Percentiles rank a stretch among this genome's conserved stretches.
Conservation (phyloP, 2,113 vertebrate species). For the Carassius carassius region DNA sequence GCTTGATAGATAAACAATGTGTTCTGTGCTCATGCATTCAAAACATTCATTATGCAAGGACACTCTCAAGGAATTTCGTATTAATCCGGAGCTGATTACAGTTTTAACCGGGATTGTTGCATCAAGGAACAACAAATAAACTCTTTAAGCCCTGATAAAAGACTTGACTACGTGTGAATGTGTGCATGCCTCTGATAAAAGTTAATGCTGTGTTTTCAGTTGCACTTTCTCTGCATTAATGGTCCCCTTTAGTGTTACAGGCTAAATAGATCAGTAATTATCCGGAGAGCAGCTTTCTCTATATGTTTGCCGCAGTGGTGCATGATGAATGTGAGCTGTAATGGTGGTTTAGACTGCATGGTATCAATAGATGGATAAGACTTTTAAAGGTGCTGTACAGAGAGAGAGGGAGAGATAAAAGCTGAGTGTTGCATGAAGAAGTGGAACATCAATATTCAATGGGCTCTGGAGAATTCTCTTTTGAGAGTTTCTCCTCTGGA, state of each 20-base stretch:
- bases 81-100: slow-evolving; percentile 21
- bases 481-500: slow-evolving; percentile 41
- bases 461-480: slow-evolving; percentile 48
- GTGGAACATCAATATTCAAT: slow-evolving; percentile 66
- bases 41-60: slow-evolving; percentile 13
- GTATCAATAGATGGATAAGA: slow-evolving; percentile 14
- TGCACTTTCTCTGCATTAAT: neutral
- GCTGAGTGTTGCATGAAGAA: slow-evolving; percentile 51
- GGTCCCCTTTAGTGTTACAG: neutral
- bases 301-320: neutral
- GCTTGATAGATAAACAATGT: slow-evolving; percentile 17
- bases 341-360: neutral
- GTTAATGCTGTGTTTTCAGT: neutral
- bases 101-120: neutral
- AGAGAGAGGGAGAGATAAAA: slow-evolving; percentile 52
- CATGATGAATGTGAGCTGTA: neutral
- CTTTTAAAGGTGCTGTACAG: slow-evolving; percentile 28
- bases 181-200: slow-evolving; percentile 5
- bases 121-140: slow-evolving; percentile 4
- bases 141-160: neutral
- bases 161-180: neutral
- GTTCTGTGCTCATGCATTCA: neutral
- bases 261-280: slow-evolving; percentile 29
- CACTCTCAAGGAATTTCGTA: slow-evolving; percentile 20
- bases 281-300: neutral